These are phyloP conservation scores for Hymenochirus boettgeri DNA, from an alignment of 2,113 vertebrate species.

Conservation along the genomic window DNA sequence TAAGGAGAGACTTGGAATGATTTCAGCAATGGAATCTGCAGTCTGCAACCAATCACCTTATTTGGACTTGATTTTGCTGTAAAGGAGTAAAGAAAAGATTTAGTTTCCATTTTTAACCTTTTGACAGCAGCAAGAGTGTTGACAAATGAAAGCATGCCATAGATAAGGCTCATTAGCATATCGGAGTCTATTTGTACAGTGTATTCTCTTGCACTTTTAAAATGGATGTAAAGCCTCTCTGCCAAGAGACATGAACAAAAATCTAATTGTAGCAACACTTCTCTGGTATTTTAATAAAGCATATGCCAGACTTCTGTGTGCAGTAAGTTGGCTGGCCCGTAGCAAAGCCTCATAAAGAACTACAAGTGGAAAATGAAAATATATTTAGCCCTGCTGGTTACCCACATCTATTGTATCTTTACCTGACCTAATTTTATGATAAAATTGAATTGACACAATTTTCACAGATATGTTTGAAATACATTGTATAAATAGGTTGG, in stretches of 20 bases:
- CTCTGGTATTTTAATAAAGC: background rate
- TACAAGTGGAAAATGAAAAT: too few species aligned
- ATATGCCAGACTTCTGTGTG: too few species aligned
- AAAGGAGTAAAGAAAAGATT: conserved; percentile 55
- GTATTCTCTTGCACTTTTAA: conserved; percentile 27
- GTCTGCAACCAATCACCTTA: conserved; percentile 64
- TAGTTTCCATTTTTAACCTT: conserved; percentile 77
- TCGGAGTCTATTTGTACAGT: conserved; percentile 37
- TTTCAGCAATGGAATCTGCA: conserved; percentile 52
- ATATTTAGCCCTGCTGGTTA: too few species aligned
- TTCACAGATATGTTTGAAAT: too few species aligned
- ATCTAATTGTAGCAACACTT: conserved; percentile 5
- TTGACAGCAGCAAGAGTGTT: conserved; percentile 55
- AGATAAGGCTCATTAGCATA: conserved; percentile 46
- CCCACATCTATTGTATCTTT: too few species aligned
- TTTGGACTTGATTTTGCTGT: conserved; percentile 76
- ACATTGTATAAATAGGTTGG: too few species aligned
- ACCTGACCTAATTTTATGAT: too few species aligned
- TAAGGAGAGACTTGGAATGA: conserved; percentile 62
- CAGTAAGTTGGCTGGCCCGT: too few species aligned
- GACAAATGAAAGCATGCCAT: conserved; percentile 46
- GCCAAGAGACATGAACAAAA: conserved; percentile 21
- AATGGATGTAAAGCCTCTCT: conserved; percentile 4
- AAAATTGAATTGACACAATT: too few species aligned
- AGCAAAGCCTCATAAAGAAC: too few species aligned